Base-by-base conservation (phyloP, 2,797 vertebrate genomes). In the Sebastes umbrosus region DNA sequence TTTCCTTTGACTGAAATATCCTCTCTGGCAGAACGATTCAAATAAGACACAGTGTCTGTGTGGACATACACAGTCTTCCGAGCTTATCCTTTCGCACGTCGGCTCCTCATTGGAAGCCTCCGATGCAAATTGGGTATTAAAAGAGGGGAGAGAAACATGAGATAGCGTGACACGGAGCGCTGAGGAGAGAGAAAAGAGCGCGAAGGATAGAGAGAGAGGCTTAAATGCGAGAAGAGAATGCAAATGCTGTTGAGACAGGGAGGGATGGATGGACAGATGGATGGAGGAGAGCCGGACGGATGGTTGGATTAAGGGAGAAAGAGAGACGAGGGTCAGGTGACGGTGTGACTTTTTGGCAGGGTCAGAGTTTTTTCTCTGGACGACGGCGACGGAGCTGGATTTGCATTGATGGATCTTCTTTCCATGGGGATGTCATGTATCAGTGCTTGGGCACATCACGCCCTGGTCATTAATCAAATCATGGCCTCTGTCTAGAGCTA, bases 371-470 rank as follows among this genome's bases (percentile, higher is more conserved):
- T 90, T 88, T 86, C 87, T 89, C 78, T 74, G 76, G 84, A 87
- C 73, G 91, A 90, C 60, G 79, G 88, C 85, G 88, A 90, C 79
- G 50, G 85, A 78, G 86, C 88, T 72, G 81, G 83, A 96, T 96
- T 96, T 96, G 95, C 96, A 95, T 96, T 93, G 94, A 95, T 94
- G 91, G 94, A 94, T 96, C 94, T 93, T 94, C 93, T 96, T 95
- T 95, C 95, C 94, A 93, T 94, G 90, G 83, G 79, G 88, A 92
- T 91, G 94, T 93, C 93, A 93, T 94, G 93, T 94, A 92, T 95
- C 93, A 91, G 86, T 92, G 93, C 90, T 84, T 75, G 85, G 91
- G 90, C 84, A 80, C 92, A 93, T 95, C 95, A 92, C 87, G 88
- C 92, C 84, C 89, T 36, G 54, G 88, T 89, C 95, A 95, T 96